Conservation (phyloP, 1,140 invertebrate genomes). For the Kradibia gibbosae region DNA sequence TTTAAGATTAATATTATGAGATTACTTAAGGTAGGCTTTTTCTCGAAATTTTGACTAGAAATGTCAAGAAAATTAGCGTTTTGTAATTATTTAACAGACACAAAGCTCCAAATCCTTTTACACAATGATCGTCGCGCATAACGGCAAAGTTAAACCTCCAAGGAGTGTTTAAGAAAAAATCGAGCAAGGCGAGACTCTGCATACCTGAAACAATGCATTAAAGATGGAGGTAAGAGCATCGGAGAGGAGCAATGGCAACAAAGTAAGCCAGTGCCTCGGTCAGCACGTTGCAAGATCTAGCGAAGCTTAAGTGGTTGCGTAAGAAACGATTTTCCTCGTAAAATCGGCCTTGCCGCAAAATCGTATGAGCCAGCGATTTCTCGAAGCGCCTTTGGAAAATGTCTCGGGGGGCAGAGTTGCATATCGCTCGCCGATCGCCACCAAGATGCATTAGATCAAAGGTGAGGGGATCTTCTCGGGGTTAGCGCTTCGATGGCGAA, state of each 20-base stretch:
- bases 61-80: too few species aligned
- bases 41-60: neutral
- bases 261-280: neutral
- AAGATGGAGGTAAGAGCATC: neutral
- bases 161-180: neutral
- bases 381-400: neutral
- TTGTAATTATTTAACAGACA: too few species aligned
- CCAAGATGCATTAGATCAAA: conserved; percentile 16
- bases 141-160: neutral
- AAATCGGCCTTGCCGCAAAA: neutral
- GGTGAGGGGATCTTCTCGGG: neutral
- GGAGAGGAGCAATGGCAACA: neutral
- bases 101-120: neutral
- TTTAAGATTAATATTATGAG: neutral
- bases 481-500: conserved; percentile 5
- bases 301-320: neutral
- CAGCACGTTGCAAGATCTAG: too few species aligned
- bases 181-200: neutral
- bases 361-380: conserved; percentile 8
- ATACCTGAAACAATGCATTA: neutral
- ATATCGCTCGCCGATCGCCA: conserved; percentile 5
- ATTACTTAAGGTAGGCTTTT: neutral
- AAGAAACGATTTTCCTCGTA: neutral
- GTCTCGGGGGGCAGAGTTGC: neutral
- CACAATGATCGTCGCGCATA: neutral